Evolutionary conservation across 2,797 vertebrate species (phyloP).

Genomic region (Agapornis canus): DNA sequence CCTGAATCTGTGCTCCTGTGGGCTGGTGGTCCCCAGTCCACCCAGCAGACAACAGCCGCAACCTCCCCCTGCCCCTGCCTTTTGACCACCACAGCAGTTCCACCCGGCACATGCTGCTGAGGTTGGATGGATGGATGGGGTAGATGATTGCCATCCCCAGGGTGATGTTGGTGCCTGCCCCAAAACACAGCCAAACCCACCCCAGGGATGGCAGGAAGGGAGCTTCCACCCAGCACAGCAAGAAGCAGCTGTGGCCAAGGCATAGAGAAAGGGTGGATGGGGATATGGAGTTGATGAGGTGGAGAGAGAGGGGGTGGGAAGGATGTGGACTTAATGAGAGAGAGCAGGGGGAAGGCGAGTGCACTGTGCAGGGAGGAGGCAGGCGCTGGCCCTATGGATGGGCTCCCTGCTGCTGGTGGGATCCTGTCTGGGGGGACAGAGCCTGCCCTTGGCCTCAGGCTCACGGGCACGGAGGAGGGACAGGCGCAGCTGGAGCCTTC

Average conservation of each 20-base stretch:
- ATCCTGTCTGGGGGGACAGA: neutral
- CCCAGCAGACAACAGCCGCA: neutral
- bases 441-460: neutral
- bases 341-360: neutral
- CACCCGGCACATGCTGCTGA: neutral
- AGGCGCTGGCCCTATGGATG: fast-evolving
- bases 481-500: neutral
- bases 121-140: neutral
- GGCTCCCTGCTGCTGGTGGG: neutral
- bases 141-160: neutral
- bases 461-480: neutral
- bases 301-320: neutral
- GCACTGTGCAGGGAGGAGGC: neutral
- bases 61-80: neutral
- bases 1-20: fast-evolving
- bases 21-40: neutral
- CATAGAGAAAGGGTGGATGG: neutral
- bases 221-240: neutral
- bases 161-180: neutral
- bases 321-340: neutral
- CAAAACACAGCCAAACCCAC: neutral
- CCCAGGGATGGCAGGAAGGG: neutral
- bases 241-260: neutral
- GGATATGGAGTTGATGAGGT: neutral
- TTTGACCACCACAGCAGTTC: neutral